Conservation (phyloP, 2,797 vertebrate genomes). For the Todus mexicanus region DNA sequence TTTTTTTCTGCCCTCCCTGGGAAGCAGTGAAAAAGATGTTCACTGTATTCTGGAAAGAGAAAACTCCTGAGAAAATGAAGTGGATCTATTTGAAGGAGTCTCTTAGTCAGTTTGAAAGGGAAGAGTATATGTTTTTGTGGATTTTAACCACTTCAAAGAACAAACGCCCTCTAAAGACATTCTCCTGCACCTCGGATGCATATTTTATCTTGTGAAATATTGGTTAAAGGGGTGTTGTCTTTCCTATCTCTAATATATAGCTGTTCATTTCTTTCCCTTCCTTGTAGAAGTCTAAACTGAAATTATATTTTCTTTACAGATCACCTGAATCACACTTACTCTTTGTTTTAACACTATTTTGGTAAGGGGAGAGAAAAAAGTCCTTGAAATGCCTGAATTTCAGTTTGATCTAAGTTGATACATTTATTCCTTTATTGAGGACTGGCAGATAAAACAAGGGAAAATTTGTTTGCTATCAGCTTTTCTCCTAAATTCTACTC, state of each 20-base stretch:
- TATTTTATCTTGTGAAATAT: neutral
- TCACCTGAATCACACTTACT: neutral
- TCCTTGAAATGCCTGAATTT: neutral
- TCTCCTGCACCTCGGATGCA: neutral
- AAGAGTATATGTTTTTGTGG: neutral
- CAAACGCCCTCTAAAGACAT: neutral
- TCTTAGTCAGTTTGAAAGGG: neutral
- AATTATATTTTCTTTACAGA: neutral
- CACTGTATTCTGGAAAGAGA: neutral
- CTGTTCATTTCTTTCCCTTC: neutral
- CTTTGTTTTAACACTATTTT: neutral
- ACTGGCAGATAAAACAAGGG: neutral
- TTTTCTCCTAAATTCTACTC: neutral
- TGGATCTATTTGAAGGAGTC: neutral
- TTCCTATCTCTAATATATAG: neutral
- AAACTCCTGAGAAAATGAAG: neutral
- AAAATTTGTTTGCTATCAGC: neutral
- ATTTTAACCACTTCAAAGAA: neutral
- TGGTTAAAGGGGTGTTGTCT: neutral
- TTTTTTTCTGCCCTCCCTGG: neutral
- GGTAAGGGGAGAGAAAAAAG: neutral
- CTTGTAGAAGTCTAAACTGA: neutral
- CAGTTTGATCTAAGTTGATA: neutral
- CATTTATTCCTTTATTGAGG: neutral
- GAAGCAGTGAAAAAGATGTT: neutral